Percentiles rank a stretch among this genome's conserved stretches.
phyloP scores from a whole-genome alignment of 2,113 vertebrate species.

The Coptodon bakossiorum region DNA sequence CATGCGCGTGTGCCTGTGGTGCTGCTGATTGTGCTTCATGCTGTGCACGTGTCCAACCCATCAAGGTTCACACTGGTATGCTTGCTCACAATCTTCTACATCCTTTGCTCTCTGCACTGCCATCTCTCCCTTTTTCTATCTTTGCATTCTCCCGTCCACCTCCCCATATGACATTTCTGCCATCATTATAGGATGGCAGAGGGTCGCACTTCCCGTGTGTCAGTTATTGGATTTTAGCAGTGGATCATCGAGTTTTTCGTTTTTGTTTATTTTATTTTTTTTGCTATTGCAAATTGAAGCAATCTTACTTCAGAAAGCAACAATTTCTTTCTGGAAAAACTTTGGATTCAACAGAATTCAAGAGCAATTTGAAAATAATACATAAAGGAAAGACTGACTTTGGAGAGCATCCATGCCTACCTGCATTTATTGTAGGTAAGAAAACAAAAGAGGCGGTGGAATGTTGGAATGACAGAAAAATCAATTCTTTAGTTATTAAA shows the following conservation, averaged over 20 bases:
- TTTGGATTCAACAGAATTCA: not conserved
- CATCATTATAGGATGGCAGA: not conserved
- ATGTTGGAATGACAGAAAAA: not conserved
- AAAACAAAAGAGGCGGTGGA: not conserved
- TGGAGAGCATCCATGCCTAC: not conserved
- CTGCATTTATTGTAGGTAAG: not conserved
- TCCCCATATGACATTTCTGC: constrained; percentile 35
- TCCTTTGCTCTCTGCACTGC: not conserved
- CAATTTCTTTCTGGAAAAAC: not conserved
- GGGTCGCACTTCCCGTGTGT: not conserved
- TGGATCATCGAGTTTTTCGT: not conserved
- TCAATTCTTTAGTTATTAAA: accelerated
- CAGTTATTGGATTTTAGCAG: constrained; percentile 29
- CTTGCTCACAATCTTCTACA: constrained; percentile 6
- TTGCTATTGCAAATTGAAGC: constrained; percentile 11
- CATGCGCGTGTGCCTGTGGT: not conserved
- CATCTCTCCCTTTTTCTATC: constrained; percentile 8
- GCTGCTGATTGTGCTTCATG: constrained; percentile 62
- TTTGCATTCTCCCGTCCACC: constrained; percentile 16
- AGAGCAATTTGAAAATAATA: not conserved
- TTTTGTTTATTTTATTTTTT: not conserved
- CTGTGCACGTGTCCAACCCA: constrained; percentile 64
- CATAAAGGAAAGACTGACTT: not conserved
- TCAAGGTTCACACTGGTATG: constrained; percentile 65
- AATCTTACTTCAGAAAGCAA: constrained; percentile 6